These are phyloP conservation scores for Cylindroiulus punctatus DNA, from an alignment of 2,888 invertebrate genomes.

Conservation along the genomic window DNA sequence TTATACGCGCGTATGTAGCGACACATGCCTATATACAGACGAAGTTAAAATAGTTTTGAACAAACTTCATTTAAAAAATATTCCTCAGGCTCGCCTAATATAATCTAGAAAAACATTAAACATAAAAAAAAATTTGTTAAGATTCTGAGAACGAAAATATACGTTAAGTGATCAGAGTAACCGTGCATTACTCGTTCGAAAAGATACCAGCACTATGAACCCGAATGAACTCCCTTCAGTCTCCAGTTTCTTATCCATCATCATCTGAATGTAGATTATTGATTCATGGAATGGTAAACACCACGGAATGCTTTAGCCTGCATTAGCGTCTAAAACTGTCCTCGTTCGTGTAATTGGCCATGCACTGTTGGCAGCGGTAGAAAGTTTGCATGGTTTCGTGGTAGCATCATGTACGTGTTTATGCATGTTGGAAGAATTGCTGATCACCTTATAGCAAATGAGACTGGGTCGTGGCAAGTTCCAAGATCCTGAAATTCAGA, in stretches of 20 bases:
- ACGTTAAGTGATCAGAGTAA: too few species aligned
- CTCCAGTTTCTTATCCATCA: background rate
- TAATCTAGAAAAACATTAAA: too few species aligned
- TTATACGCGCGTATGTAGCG: too few species aligned
- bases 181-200: background rate
- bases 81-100: too few species aligned
- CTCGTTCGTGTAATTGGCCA: constrained; percentile 55
- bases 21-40: too few species aligned
- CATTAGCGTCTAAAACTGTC: constrained; percentile 57
- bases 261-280: background rate
- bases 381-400: constrained; percentile 52
- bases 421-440: constrained; percentile 58
- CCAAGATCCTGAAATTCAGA: constrained; percentile 55
- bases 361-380: constrained; percentile 56
- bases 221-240: constrained; percentile 7
- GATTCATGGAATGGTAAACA: background rate
- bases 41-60: too few species aligned
- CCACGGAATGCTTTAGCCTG: constrained; percentile 54
- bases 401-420: constrained; percentile 58
- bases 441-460: constrained; percentile 57
- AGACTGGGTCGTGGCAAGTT: constrained; percentile 57
- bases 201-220: background rate
- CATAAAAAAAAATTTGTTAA: too few species aligned
- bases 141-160: too few species aligned
- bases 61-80: too few species aligned